These are phyloP conservation scores for Papilio xuthus DNA, from an alignment of 1,140 invertebrate genomes.

Conservation along the genomic window DNA sequence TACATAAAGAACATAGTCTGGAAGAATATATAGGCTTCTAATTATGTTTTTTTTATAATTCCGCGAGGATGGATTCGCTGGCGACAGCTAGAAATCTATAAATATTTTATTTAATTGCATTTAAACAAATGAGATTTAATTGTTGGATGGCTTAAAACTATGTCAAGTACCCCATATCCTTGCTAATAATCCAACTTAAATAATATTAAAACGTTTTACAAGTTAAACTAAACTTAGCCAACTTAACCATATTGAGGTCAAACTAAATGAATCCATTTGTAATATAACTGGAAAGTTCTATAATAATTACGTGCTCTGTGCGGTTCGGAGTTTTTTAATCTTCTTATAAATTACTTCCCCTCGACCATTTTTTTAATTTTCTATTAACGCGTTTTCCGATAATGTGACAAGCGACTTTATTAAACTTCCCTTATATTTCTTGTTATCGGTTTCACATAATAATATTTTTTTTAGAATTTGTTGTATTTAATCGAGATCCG, in stretches of 20 bases:
- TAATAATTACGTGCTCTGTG: background rate
- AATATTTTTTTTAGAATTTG: too few relatives aligned
- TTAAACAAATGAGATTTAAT: too few relatives aligned
- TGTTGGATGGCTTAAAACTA: too few relatives aligned
- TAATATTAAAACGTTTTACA: background rate
- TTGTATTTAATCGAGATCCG: too few relatives aligned
- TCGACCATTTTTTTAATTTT: constrained; percentile 5
- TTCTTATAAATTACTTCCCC: constrained; percentile 25
- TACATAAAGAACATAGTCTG: too few relatives aligned
- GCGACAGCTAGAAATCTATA: too few relatives aligned
- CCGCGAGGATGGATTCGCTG: too few relatives aligned
- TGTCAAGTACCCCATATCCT: background rate
- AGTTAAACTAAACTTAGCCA: background rate
- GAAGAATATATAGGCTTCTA: too few relatives aligned
- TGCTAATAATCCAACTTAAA: background rate
- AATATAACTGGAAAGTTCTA: constrained; percentile 16
- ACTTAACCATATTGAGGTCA: constrained; percentile 1
- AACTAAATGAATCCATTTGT: constrained; percentile 15
- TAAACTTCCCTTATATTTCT: background rate
- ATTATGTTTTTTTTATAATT: too few relatives aligned
- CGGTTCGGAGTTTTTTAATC: constrained; percentile 18
- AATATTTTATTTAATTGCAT: too few relatives aligned
- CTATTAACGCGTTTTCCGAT: constrained; percentile 15
- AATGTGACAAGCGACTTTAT: constrained; percentile 14
- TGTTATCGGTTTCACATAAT: background rate